Base-by-base conservation (phyloP, 2,113 vertebrate species). In the Nycticryphes semicollaris region DNA sequence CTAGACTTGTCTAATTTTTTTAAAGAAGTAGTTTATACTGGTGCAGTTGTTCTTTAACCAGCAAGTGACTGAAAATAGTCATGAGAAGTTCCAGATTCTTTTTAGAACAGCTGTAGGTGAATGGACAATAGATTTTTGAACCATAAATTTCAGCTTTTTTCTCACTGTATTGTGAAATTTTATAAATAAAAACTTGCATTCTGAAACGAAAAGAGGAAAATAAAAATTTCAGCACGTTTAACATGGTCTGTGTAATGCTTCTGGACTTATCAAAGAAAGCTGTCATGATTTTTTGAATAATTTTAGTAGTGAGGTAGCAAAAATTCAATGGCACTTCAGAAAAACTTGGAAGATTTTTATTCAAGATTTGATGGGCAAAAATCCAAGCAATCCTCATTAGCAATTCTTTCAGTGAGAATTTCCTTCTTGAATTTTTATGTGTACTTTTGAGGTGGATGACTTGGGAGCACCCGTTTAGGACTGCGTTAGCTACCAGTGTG, bases 331-430 rank as follows among this genome's bases (percentile, higher is more conserved):
- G 35, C 24, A 87, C n/a, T 90, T 95, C 39, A 50, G 31, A 93
- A 67, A 41, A 81, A 78, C 67, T 80, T 66, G n/a, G 51, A 89
- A 75, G 79, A 89, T 72, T 68, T 77, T 75, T 92, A 75, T 78
- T 78, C 48, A 89, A 82, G 48, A 86, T 89, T 68, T 84, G 43
- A 90, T 78, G 60, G 82, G 47, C 33, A 92, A 90, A 89, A 93
- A 63, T 74, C 60, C 48, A 96, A 94, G n/a, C 22, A 88, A 80
- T 84, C 17, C 12, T 92, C 56, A 78, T 84, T 56, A 80, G 23
- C 59, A 82, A 72, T 83, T 85, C 31, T 79, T 81, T 81, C 39
- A 43, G 60, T 80, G 31, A 86, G 83, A 69, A 59, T 25, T 78
- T 73, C 31, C n/a, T 66, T 69, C 53, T 63, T 62, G 48, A 90